Conservation (phyloP, 2,888 invertebrate species). For the Dendrolimus pini region DNA sequence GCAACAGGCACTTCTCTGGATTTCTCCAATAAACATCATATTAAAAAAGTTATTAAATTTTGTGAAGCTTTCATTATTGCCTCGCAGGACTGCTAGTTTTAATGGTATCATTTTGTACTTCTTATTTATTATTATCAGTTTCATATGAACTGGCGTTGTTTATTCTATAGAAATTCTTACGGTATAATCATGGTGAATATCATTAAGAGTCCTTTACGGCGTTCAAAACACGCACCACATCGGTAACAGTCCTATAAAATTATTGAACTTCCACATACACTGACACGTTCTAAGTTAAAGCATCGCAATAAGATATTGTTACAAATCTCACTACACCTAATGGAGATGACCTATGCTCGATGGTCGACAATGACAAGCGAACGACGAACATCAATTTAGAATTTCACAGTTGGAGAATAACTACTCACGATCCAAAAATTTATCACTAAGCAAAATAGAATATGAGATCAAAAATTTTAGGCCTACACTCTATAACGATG, state of each 20-base stretch:
- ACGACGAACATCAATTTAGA: slow-evolving; percentile 65
- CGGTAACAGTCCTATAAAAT: slow-evolving; percentile 63
- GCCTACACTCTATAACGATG: slow-evolving; percentile 72
- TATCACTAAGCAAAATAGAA: slow-evolving; percentile 76
- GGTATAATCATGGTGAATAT: slow-evolving; percentile 48
- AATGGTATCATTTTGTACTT: slow-evolving; percentile 57
- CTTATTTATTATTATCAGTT: slow-evolving; percentile 50
- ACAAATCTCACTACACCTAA: slow-evolving; percentile 64
- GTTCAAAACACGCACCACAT: slow-evolving; percentile 53
- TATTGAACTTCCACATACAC: slow-evolving; percentile 64
- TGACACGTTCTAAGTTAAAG: slow-evolving; percentile 72
- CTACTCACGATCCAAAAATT: slow-evolving; percentile 64
- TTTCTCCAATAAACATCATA: slow-evolving; percentile 75
- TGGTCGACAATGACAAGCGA: slow-evolving; percentile 48
- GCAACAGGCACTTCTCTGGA: slow-evolving; percentile 76
- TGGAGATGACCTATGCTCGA: slow-evolving; percentile 36
- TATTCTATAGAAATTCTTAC: slow-evolving; percentile 45
- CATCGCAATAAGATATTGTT: slow-evolving; percentile 76
- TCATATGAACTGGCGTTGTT: slow-evolving; percentile 24
- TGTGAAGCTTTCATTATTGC: slow-evolving; percentile 65
- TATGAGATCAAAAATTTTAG: slow-evolving; percentile 76
- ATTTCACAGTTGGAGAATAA: slow-evolving; percentile 63
- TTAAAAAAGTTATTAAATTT: slow-evolving; percentile 55
- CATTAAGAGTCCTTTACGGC: slow-evolving; percentile 47
- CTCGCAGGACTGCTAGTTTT: slow-evolving; percentile 53